Evolutionary conservation across 2,113 vertebrate genomes (phyloP).

Genomic region (Trematocara marginatum): DNA sequence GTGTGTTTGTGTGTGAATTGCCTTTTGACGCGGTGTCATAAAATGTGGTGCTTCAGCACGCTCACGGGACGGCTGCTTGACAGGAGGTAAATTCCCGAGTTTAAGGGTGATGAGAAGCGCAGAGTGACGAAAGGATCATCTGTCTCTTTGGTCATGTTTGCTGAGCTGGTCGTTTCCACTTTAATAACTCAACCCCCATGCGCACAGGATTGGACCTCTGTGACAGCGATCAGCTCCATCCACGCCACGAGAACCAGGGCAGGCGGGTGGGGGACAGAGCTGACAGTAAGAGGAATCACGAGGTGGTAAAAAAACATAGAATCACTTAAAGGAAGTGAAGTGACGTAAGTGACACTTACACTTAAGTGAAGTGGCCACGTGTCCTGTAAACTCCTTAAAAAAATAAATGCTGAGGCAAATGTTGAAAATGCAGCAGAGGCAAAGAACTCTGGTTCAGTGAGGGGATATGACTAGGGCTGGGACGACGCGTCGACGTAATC

Average conservation of each 20-base stretch:
- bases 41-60: not conserved
- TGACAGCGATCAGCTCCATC: conserved; percentile 41
- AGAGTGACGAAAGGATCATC: conserved; percentile 43
- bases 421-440: not conserved
- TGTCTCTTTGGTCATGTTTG: conserved; percentile 54
- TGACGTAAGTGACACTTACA: not conserved
- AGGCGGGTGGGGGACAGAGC: not conserved
- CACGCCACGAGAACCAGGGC: not conserved
- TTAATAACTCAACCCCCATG: conserved; percentile 43
- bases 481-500: no score
- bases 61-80: conserved; percentile 2
- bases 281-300: conserved; percentile 8
- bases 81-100: conserved; percentile 43
- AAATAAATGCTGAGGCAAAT: not conserved
- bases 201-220: conserved; percentile 4
- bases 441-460: not conserved
- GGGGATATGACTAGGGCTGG: not conserved
- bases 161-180: conserved; percentile 48
- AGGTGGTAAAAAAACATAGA: not conserved
- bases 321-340: not conserved
- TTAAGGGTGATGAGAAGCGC: conserved; percentile 50
- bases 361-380: not conserved
- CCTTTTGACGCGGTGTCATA: not conserved
- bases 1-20: not conserved
- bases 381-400: not conserved